Percentiles rank a stretch among this genome's conserved stretches.
phyloP scores from a whole-genome alignment of 2,797 vertebrate genomes.

The Apodemus agrarius region DNA sequence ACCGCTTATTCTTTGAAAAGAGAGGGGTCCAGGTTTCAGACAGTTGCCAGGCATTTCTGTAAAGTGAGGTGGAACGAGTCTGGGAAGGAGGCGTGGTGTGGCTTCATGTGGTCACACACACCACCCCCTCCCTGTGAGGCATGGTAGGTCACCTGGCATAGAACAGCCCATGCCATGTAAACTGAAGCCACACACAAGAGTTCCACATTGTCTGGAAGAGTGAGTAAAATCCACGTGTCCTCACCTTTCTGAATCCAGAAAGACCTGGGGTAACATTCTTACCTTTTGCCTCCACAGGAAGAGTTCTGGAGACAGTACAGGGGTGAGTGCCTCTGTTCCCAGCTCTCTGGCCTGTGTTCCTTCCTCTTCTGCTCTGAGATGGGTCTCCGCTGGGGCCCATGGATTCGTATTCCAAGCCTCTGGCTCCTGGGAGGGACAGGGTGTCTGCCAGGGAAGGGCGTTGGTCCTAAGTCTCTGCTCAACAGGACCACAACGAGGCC shows the following conservation, averaged over 20 bases:
- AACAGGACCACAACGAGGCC: neutral
- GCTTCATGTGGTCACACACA: neutral
- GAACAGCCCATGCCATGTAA: neutral
- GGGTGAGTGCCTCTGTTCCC: slow-evolving; percentile 84
- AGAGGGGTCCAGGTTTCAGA: too few relatives aligned
- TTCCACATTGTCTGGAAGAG: neutral
- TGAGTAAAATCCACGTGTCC: neutral
- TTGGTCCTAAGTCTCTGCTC: too few relatives aligned
- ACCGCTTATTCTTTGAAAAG: neutral
- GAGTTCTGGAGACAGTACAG: slow-evolving; percentile 90
- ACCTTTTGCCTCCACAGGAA: slow-evolving; percentile 81
- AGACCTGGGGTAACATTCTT: neutral
- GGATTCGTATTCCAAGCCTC: neutral
- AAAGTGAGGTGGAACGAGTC: neutral
- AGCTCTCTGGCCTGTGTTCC: neutral
- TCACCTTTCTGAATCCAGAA: neutral
- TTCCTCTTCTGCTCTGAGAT: neutral
- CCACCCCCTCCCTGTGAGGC: neutral
- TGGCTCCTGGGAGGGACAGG: neutral
- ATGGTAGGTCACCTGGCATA: too few relatives aligned
- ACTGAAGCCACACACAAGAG: slow-evolving; percentile 60
- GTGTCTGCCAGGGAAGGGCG: neutral
- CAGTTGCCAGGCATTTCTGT: neutral
- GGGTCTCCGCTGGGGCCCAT: neutral
- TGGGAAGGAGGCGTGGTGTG: fast-evolving